Percentiles rank a stretch among this genome's conserved stretches.
These are phyloP conservation scores for Pharmacophagus antenor DNA, from an alignment of 2,888 invertebrate species.

Conservation along the genomic window DNA sequence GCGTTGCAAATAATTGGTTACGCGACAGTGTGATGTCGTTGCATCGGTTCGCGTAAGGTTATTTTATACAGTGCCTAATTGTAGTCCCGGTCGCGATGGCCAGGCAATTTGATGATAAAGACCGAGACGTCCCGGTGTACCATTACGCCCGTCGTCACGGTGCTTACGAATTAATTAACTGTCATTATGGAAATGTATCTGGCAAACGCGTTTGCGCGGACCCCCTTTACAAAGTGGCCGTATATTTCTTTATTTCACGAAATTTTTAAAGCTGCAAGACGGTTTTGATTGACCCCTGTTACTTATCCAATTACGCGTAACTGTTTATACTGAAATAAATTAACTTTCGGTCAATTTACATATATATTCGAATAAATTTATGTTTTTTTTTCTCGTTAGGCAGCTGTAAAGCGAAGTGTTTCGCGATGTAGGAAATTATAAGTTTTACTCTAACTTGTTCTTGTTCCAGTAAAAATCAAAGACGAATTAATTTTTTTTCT, in stretches of 20 bases:
- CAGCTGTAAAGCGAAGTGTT: conserved; percentile 9
- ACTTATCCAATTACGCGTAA: conserved; percentile 23
- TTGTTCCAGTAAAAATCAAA: too few species aligned
- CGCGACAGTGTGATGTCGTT: conserved; percentile 44
- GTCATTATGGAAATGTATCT: conserved; percentile 62
- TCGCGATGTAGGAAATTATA: neutral
- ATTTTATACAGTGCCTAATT: conserved; percentile 50
- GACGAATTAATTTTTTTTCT: too few species aligned
- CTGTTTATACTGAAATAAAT: conserved; percentile 18
- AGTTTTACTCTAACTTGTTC: neutral
- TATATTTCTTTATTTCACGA: conserved; percentile 23
- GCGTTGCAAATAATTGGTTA: conserved; percentile 33
- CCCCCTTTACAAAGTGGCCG: conserved; percentile 22
- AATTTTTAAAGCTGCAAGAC: conserved; percentile 16
- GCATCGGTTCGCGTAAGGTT: conserved; percentile 37
- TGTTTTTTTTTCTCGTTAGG: too few species aligned
- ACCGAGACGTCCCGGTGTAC: conserved; percentile 38
- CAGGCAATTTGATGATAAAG: conserved; percentile 59
- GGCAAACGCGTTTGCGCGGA: conserved; percentile 37
- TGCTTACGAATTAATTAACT: conserved; percentile 57
- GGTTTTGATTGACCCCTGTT: conserved; percentile 12
- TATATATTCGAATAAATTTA: conserved; percentile 5
- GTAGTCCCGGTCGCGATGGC: conserved; percentile 42
- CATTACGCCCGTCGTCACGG: conserved; percentile 57
- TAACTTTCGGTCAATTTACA: conserved; percentile 13